Percentiles rank a stretch among this genome's conserved stretches.
Conservation (phyloP, 2,113 vertebrate species). For the Centropus bengalensis region DNA sequence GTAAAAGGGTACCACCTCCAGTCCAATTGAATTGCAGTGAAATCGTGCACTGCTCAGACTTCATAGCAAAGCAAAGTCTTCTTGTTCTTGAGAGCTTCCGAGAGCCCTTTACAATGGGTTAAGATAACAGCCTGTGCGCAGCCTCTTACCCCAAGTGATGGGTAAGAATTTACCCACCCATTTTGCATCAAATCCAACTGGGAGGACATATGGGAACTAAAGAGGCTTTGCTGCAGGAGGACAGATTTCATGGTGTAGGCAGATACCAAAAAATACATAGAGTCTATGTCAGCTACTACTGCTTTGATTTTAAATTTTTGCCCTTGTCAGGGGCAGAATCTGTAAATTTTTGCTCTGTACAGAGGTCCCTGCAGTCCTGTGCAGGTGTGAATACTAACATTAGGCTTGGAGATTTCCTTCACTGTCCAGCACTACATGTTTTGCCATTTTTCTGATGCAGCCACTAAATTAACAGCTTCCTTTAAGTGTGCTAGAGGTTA, state of each 20-base stretch:
- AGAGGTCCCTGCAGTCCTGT: not conserved
- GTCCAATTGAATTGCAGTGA: not conserved
- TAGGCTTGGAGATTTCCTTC: not conserved
- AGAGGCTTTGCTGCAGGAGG: not conserved
- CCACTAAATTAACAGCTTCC: slow-evolving; percentile 34
- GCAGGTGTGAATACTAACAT: not conserved
- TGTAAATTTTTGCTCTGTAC: not conserved
- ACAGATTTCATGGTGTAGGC: not conserved
- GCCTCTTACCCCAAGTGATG: not conserved
- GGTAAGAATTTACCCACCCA: not conserved
- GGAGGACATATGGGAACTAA: not conserved
- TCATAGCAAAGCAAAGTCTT: not conserved
- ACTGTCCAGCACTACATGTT: not conserved
- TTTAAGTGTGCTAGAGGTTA: not conserved
- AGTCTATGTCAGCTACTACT: not conserved
- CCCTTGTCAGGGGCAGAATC: not conserved
- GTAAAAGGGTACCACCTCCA: not conserved
- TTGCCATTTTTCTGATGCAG: not conserved
- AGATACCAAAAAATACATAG: not conserved
- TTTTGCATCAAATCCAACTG: not conserved
- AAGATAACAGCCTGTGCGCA: not conserved
- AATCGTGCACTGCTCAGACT: not conserved
- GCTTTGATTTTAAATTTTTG: not conserved
- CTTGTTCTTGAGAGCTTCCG: not conserved
- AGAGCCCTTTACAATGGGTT: not conserved